These are phyloP conservation scores for Sinocyclocheilus anshuiensis DNA, from an alignment of 2,113 vertebrate species.

Conservation along the genomic window DNA sequence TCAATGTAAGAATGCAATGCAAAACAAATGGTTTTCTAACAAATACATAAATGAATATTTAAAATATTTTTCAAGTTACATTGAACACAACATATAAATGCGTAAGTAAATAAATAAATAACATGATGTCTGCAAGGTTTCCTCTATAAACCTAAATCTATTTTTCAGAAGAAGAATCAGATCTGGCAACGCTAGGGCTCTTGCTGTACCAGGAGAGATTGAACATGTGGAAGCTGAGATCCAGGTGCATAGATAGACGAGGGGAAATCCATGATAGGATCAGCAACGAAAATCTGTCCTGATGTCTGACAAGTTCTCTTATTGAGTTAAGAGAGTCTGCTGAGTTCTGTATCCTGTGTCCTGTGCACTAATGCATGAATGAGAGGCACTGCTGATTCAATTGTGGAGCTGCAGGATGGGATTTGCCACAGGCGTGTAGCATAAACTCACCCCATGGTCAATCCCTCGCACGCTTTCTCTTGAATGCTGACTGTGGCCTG, in stretches of 20 bases:
- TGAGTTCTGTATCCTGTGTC: constrained; percentile 39
- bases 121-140: no score
- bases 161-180: neutral
- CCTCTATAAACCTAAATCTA: neutral
- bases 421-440: constrained; percentile 45
- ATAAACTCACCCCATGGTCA: neutral
- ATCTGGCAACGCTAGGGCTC: neutral
- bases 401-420: constrained; percentile 41
- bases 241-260: constrained; percentile 47
- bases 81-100: neutral
- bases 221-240: constrained; percentile 23
- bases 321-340: constrained; percentile 58
- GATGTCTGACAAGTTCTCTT: constrained; percentile 46
- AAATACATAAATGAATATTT: neutral
- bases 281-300: constrained; percentile 41
- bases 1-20: no score
- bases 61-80: neutral
- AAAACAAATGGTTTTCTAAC: neutral
- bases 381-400: constrained; percentile 47
- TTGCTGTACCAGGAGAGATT: neutral
- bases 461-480: neutral
- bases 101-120: neutral
- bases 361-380: constrained; percentile 52
- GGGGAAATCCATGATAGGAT: constrained; percentile 52
- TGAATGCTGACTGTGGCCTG: neutral